Conservation (phyloP, 2,797 vertebrate species). For the Paratrypauchen microcephalus region DNA sequence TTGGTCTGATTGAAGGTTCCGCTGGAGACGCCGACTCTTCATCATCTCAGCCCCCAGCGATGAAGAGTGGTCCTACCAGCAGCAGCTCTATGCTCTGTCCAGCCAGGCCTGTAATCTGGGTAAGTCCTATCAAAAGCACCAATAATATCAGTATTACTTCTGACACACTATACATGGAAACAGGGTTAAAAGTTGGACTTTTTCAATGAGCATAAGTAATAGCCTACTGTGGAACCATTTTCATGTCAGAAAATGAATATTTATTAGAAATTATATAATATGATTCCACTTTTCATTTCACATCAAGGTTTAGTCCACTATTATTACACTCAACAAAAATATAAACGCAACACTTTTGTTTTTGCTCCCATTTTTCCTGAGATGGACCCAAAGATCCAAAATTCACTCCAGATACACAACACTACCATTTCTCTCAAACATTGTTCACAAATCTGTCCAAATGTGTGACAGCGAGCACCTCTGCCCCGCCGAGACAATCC, state of each 20-base stretch:
- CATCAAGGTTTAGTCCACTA: not conserved
- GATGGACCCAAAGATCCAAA: too few species aligned
- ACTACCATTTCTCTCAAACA: too few species aligned
- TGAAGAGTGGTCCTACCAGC: constrained; percentile 98
- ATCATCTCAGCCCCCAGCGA: constrained; percentile 94
- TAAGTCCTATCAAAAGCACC: constrained; percentile 66
- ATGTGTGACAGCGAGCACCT: too few species aligned
- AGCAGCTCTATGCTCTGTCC: constrained; percentile 91
- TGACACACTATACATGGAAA: not conserved
- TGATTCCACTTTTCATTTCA: not conserved
- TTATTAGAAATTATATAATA: not conserved
- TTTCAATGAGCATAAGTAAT: not conserved
- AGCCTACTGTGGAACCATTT: not conserved
- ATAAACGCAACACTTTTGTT: too few species aligned
- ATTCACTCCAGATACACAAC: too few species aligned
- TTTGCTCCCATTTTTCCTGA: too few species aligned
- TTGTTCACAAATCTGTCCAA: too few species aligned
- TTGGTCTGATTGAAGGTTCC: constrained; percentile 82
- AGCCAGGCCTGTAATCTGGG: constrained; percentile 99
- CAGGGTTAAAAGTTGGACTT: not conserved
- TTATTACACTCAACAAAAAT: too few species aligned
- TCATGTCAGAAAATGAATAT: not conserved
- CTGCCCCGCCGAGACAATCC: too few species aligned
- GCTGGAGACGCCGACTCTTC: constrained; percentile 94
- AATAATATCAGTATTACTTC: not conserved